These are phyloP conservation scores for Menura novaehollandiae DNA, from an alignment of 2,113 vertebrate species.

Conservation along the genomic window DNA sequence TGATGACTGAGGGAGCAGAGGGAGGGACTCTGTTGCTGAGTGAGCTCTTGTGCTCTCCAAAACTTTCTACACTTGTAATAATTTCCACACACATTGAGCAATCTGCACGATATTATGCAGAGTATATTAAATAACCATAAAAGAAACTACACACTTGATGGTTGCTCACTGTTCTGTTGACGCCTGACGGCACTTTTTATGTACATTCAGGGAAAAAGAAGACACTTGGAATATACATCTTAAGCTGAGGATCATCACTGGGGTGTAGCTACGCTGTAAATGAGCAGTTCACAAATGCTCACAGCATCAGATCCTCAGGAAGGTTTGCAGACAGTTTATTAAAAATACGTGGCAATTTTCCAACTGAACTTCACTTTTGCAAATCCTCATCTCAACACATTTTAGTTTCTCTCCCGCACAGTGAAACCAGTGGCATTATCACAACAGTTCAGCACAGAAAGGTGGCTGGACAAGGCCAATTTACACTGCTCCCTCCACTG, in stretches of 20 bases:
- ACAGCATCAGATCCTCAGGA: background rate
- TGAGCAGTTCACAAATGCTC: background rate
- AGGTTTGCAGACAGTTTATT: background rate
- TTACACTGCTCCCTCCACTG: accelerated
- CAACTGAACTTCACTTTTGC: background rate
- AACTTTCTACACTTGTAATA: background rate
- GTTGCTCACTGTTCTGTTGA: background rate
- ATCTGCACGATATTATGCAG: background rate
- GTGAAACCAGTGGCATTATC: background rate
- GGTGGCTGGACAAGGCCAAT: background rate
- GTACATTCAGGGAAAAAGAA: background rate
- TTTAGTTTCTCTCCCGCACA: background rate
- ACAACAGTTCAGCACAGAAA: background rate
- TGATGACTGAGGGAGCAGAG: background rate
- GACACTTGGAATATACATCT: background rate
- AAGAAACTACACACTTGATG: background rate
- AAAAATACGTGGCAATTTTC: background rate
- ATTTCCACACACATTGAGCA: background rate
- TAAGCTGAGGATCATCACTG: background rate
- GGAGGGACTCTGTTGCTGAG: background rate
- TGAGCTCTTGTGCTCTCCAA: background rate
- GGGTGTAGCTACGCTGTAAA: background rate
- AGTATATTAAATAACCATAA: background rate
- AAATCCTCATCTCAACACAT: background rate
- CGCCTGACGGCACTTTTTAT: background rate